These are phyloP conservation scores for Lucinisca nassula DNA, from an alignment of 2,888 invertebrate genomes.

Conservation along the genomic window DNA sequence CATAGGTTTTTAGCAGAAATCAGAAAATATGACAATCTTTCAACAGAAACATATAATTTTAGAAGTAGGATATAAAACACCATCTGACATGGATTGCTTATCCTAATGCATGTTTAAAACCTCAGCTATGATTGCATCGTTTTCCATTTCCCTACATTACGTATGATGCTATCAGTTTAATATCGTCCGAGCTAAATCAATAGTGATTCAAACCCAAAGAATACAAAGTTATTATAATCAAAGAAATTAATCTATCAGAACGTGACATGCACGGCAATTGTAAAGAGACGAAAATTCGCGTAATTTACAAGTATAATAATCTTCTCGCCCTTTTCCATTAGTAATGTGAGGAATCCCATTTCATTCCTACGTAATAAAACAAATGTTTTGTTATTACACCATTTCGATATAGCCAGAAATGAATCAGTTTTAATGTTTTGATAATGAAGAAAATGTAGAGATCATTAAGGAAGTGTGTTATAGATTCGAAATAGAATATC, in stretches of 20 bases:
- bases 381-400: background rate
- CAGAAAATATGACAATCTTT: no score
- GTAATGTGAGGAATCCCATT: constrained; percentile 5
- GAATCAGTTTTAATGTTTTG: background rate
- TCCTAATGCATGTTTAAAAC: no score
- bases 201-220: background rate
- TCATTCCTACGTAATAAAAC: background rate
- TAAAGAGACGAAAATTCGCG: constrained; percentile 2
- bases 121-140: background rate
- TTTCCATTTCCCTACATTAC: background rate
- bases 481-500: background rate
- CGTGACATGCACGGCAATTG: background rate
- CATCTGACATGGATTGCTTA: no score
- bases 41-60: no score
- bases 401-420: background rate
- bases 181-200: background rate
- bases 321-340: background rate
- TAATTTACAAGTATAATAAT: constrained; percentile 1
- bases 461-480: background rate
- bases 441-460: background rate
- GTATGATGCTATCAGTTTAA: background rate
- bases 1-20: no score
- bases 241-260: background rate
- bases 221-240: constrained; percentile 7
- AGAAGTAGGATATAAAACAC: no score